Percentiles rank a stretch among this genome's conserved stretches.
Conservation (phyloP, 2,888 invertebrate species). For the Thymelicus sylvestris region DNA sequence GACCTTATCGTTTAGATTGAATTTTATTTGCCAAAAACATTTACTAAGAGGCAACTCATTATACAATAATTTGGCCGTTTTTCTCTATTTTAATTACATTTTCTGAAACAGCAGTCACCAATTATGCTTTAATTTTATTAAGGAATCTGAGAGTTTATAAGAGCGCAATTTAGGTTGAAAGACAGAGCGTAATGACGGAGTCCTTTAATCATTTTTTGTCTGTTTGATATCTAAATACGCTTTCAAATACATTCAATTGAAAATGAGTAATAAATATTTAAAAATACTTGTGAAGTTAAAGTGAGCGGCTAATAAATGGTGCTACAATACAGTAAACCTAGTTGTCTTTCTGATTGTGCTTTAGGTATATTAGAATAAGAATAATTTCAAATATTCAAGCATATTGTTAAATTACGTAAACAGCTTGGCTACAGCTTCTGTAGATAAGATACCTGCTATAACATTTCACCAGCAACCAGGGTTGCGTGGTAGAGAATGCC, state of each 20-base stretch:
- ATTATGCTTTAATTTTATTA: not conserved
- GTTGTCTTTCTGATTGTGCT: no score
- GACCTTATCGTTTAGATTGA: no score
- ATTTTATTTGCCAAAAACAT: not conserved
- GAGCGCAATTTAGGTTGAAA: conserved; percentile 10
- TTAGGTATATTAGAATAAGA: no score
- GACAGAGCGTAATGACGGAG: not conserved
- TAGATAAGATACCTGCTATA: no score
- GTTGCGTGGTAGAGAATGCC: no score
- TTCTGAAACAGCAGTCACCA: not conserved
- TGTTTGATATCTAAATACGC: conserved; percentile 2
- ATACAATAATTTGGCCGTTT: not conserved
- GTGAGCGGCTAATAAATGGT: no score
- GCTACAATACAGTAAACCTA: no score
- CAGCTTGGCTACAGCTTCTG: no score
- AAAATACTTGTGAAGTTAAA: not conserved
- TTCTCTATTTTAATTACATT: not conserved
- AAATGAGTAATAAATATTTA: not conserved
- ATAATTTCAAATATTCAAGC: no score
- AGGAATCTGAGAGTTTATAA: conserved; percentile 18
- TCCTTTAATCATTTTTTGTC: not conserved
- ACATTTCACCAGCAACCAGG: no score
- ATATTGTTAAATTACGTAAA: no score
- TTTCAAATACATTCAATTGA: not conserved
- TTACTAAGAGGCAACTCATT: not conserved